Evolutionary conservation across 2,888 invertebrate genomes (phyloP), one percentile per base, ranked within the genome.

Genomic region (Orchesella flavescens): DNA sequence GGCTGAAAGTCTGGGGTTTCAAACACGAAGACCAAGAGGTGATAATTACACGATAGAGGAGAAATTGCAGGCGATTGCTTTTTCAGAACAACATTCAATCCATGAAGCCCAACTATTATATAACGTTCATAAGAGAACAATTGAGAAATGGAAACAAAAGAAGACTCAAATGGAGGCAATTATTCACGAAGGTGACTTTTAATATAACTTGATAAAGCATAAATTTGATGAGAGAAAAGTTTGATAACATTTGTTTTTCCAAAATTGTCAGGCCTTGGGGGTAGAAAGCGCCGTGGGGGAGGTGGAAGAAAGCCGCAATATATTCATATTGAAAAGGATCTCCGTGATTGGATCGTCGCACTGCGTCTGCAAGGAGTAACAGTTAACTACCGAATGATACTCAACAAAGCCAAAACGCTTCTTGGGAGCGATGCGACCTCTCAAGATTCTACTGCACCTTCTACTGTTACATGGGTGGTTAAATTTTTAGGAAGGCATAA

Each of bases 81-180:
- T 71, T 68, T 55, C 77, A 2, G 44, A 57, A 15, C 73, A 68
- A 21, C 81, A 76, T 15, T 81, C 81, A 3, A 24, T 71, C 0
- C 77, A 81, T 46, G 77, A 77, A 23, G 77, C 84, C 0, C 57
- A 63, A 13, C 17, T 81, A 10, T 63, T 81, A 0, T 84, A 79
- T 68, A 63, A 68, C 24, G 84, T 84, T 15, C 81, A 81, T 19
- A 68, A 59, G 24, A 72, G 77, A 57, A 81, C 84, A 1, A 76
- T 84, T 21, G 73, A 69, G 23, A 59, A 71, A 59, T 84, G 84
- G 84, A 81, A 66, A 34, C 44, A 72, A 24, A 81, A 77, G 49
- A 73, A 81, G 66, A 72, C 65, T 13, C 49, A 59, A 17, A 12
- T 65, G 49, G 77, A 77, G 17, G 49, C 53, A 49, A 63, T 66